A percentile compares a stretch with the other conserved stretches of the same genome.
phyloP scores from a whole-genome alignment of 30 jellyfish, hydroid and myxozoan species.

The Mastigias papua region DNA sequence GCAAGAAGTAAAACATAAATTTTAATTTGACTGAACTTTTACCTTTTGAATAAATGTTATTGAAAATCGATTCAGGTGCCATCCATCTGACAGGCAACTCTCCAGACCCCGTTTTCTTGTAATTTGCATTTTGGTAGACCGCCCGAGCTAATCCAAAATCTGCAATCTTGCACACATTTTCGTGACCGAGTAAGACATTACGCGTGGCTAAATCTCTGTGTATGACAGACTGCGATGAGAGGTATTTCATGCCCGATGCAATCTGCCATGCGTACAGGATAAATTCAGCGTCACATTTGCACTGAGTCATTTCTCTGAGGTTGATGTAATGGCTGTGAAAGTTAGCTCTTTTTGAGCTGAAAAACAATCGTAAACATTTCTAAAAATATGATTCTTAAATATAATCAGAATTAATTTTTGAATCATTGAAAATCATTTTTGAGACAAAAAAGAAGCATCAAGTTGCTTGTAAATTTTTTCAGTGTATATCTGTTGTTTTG shows the following conservation, averaged over 20 bases:
- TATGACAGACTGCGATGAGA: slow-evolving; percentile 70
- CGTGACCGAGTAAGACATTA: slow-evolving; percentile 85
- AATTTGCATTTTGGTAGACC: slow-evolving; percentile 70
- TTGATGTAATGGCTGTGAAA: slow-evolving; percentile 53
- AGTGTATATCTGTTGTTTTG: too few relatives aligned
- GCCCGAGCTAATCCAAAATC: slow-evolving; percentile 85
- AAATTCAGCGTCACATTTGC: slow-evolving; percentile 39
- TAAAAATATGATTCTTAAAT: too few relatives aligned
- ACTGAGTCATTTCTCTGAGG: background rate
- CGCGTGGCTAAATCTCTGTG: slow-evolving; percentile 95
- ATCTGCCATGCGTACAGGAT: slow-evolving; percentile 90
- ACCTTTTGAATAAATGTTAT: slow-evolving; percentile 70
- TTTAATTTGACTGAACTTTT: too few relatives aligned
- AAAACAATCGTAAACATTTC: background rate
- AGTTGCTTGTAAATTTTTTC: too few relatives aligned
- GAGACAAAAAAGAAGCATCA: too few relatives aligned
- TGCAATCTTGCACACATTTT: slow-evolving; percentile 82
- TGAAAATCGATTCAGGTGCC: slow-evolving; percentile 85
- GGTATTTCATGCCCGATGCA: slow-evolving; percentile 96
- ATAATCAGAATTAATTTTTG: too few relatives aligned
- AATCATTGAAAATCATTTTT: too few relatives aligned
- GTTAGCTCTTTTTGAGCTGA: slow-evolving; percentile 17
- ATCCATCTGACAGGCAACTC: slow-evolving; percentile 90
- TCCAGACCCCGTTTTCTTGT: slow-evolving; percentile 79
- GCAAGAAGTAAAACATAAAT: too few relatives aligned